Evolutionary conservation across 2,113 vertebrate genomes (phyloP), one percentile per base, ranked within the genome.

Genomic region (Numenius arquata): DNA sequence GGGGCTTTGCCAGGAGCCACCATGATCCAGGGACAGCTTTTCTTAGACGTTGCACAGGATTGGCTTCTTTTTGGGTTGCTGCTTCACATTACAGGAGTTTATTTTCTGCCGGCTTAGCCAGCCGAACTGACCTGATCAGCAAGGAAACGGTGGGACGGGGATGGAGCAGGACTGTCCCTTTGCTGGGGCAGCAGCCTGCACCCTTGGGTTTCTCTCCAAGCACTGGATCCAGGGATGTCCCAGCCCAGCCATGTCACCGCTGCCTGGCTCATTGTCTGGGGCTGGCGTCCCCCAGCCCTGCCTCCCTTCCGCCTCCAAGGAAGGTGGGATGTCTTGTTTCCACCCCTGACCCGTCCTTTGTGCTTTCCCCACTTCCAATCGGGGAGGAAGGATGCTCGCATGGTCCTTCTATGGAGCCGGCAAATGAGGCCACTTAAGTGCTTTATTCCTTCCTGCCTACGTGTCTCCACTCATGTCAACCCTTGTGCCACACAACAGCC

Each of bases 371-470:
- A 36, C 61, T 32, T 85, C 38, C 30, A 85, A 17, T 32, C 2
- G 3, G 3, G 85, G 41, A 93, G 95, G 94, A 94, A 85, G 85
- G 71, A 70, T 0, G 0, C 62, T 88, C 0, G 0, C 6, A 6
- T 0, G 1, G 45, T 52, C 26, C 36, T 71, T 85, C 38, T 72
- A 29, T 20, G 34, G 89, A 94, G 53, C 75, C 11, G 4, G 80
- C 15, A 76, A 62, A 83, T 30, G 78, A 73, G 88, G 58, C 82
- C 17, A 4, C 62, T 63, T 58, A 80, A 74, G 73, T 81, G 52
- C 82, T 93, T 85, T 90, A 30, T 45, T 95, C 72, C 86, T 95
- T 93, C 92, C 92, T 93, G 85, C 85, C 85, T 83, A 70, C 34
- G 50, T 92, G 94, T 83, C 78, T 63, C 40, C 0, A 43, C 79